Conservation (phyloP, 2,113 vertebrate species). For the Crotalus viridis region DNA sequence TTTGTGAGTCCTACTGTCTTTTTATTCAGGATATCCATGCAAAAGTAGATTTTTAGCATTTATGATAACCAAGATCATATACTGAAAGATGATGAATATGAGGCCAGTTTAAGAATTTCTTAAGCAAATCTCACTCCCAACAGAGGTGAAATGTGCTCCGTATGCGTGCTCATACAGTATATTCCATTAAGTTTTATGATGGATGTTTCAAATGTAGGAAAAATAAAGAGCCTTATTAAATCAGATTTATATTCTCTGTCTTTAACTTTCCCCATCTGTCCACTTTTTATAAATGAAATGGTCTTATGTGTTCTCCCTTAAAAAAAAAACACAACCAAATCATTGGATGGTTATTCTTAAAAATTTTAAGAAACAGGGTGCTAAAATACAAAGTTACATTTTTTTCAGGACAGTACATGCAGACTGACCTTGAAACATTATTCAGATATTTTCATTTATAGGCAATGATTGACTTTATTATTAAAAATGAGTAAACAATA, state of each 20-base stretch:
- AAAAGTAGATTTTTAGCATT: not conserved
- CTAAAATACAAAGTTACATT: not conserved
- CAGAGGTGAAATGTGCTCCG: not conserved
- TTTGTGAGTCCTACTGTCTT: not conserved
- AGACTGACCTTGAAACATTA: not conserved
- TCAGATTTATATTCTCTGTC: not conserved
- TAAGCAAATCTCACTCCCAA: not conserved
- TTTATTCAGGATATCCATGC: not conserved
- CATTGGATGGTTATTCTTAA: not conserved
- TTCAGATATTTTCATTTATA: not conserved
- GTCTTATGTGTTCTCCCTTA: not conserved
- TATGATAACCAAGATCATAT: not conserved
- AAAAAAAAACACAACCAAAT: not conserved
- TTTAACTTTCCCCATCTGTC: not conserved
- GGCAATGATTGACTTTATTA: not conserved
- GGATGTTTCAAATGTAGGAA: not conserved
- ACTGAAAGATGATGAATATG: not conserved
- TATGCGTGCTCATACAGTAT: not conserved
- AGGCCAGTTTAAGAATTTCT: not conserved
- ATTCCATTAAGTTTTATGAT: not conserved
- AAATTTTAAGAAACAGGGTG: not conserved
- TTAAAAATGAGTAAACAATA: not conserved
- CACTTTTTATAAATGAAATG: not conserved
- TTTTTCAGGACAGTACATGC: not conserved
- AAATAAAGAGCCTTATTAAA: not conserved